Base-by-base conservation (phyloP, 1,140 invertebrate species). In the Bemisia tabaci region DNA sequence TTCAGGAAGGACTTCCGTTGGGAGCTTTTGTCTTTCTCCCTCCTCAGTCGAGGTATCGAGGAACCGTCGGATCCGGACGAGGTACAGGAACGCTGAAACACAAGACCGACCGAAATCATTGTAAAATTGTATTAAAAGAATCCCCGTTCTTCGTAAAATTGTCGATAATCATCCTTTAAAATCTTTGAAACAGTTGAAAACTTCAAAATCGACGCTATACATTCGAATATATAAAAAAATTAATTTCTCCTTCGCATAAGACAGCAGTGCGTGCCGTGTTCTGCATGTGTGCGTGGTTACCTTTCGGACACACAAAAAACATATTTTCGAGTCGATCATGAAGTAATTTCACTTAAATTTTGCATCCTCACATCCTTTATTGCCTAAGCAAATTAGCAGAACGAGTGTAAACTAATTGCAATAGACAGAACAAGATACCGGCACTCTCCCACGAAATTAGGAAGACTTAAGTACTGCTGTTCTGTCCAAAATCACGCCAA, bases 1-100 rank as follows among this genome's bases (percentile, higher is more conserved):
- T 85, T 87, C 65, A 85, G 73, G 75, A 83, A 82, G 48, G 84
- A 85, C 76, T 86, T 86, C 64, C 85, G 77, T 74, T 85, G 85
- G 67, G 79, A 77, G 68, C 82, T 86, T 71, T 86, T 86, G 74
- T 87, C 84, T 70, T 80, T 81, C 73, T 84, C 80, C 69, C 74
- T 70, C 33, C 67, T 62, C 1, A 66, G 63, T n/a, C 62, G 48
- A n/a, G 26, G 24, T 12, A 26, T 39, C 1, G 62, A 60, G 1
- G 62, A 33, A 1, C 65, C 59, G 23, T 60, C 48, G 2, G 60
- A 24, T 9, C 61, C 62, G 2, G 48, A 12, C 26, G 59, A 33
- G 2, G 39, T 66, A 5, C 62, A 33, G 22, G 26, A 24, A 63
- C 60, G 68, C 69, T 70, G 64, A 26, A 68, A 69, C 26, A 63